Conservation (phyloP, 2,113 vertebrate genomes). For the Jacana jacana region DNA sequence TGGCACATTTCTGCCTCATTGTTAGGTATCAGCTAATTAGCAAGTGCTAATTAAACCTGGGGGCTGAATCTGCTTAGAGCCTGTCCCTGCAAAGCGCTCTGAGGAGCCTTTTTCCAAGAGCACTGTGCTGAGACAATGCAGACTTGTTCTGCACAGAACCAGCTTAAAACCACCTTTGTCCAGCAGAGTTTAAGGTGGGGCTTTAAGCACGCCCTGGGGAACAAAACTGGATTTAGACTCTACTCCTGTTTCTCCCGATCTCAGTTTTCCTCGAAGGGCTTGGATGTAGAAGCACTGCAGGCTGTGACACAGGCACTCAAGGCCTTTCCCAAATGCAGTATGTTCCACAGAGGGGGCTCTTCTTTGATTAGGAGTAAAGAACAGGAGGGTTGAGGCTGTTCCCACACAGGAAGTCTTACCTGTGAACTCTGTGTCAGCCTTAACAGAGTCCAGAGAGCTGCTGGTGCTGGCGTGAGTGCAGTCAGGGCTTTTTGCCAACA, state of each 20-base stretch:
- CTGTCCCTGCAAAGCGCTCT: neutral
- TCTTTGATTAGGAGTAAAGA: neutral
- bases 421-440: conserved; percentile 82
- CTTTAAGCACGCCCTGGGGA: neutral
- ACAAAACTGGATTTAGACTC: neutral
- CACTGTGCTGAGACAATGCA: no score
- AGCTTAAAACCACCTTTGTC: neutral
- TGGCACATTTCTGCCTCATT: neutral
- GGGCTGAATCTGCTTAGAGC: neutral
- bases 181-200: neutral
- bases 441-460: conserved; percentile 77
- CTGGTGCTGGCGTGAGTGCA: conserved; percentile 73
- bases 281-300: neutral
- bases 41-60: neutral
- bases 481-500: conserved; percentile 67
- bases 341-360: rapidly evolving
- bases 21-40: neutral
- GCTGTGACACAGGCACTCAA: neutral
- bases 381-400: neutral
- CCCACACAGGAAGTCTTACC: conserved; percentile 38
- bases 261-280: neutral
- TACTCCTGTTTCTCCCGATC: neutral
- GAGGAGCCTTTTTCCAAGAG: neutral
- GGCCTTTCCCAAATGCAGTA: neutral
- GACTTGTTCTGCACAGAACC: neutral